Evolutionary conservation across 2,888 invertebrate species (phyloP), one percentile per base, ranked within the genome.

Genomic region (Campoletis raptor): DNA sequence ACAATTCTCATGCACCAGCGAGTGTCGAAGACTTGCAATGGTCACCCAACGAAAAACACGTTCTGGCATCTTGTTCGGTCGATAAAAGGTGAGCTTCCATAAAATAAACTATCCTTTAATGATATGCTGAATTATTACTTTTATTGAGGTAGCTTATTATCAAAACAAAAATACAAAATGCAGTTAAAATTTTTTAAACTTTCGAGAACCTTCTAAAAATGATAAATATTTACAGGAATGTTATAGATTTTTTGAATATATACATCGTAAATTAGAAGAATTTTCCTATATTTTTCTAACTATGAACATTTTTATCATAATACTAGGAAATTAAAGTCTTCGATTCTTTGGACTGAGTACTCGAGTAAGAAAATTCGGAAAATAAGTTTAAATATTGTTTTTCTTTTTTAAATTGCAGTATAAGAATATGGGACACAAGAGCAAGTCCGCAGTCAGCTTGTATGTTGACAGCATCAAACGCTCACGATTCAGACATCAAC

Each of bases 21-120:
- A 99, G 99, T 42, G 98, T 99, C 15, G 99, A 99, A 95, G 99
- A 99, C 94, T 95, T 99, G 87, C 99, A 99, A 93, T 99, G 99
- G 99, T 99, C 99, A 85, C 99, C 99, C 1, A 99, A 97, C 95
- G 99, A 99, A 95, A 96, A 96, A 89, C 96, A 97, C 95, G 99
- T 99, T 0, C 95, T 98, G 77, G 98, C 98, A 54, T 97, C 98
- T 12, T 98, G 98, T 95, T 98, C 98, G 37, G 97, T 98, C 3
- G 98, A 98, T 93, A 97, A 96, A 95, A 97, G 95, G 95, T 96
- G 30, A 93, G 54, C 12, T 61, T 61, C 15, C 30, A 12, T 0
- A 30, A 5, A 61, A 30, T 30, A 30, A 30, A 30, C 30, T 2
- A 61, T 61, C 7, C 30, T 30, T 12, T 10, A 12, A 30, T 70